Conservation (phyloP, 2,797 vertebrate genomes). For the Pipistrellus nathusii region DNA sequence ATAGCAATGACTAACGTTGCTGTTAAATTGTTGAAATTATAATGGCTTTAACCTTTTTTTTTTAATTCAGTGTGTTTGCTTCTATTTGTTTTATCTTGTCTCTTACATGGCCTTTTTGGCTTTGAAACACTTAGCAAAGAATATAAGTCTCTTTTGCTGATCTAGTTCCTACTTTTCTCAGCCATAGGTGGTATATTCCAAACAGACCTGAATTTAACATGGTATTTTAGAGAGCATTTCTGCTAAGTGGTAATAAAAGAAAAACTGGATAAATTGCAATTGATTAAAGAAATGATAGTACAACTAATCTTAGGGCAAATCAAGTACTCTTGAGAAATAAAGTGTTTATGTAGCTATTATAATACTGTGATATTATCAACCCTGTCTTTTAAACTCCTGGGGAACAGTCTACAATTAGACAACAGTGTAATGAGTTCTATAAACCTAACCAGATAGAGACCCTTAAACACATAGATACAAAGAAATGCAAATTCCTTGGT, state of each 20-base stretch:
- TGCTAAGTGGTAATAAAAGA: constrained; percentile 50
- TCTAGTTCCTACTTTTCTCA: not conserved
- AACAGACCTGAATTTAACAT: constrained; percentile 38
- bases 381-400: not conserved
- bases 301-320: not conserved
- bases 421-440: not conserved
- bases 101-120: constrained; percentile 51
- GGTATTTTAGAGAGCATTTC: constrained; percentile 53
- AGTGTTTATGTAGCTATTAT: not conserved
- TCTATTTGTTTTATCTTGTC: constrained; percentile 55
- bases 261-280: constrained; percentile 34
- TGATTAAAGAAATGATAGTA: not conserved
- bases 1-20: constrained; percentile 67
- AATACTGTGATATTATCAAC: not conserved
- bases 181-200: constrained; percentile 11
- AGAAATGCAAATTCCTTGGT: constrained; percentile 54
- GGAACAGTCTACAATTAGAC: not conserved
- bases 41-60: constrained; percentile 51
- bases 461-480: constrained; percentile 43
- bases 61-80: constrained; percentile 43
- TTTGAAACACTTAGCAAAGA: constrained; percentile 25
- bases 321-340: constrained; percentile 38
- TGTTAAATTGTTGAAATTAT: constrained; percentile 56
- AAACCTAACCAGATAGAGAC: not conserved
- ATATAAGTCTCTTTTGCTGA: not conserved